A percentile compares a stretch with the other conserved stretches of the same genome.
Evolutionary conservation across 1,140 invertebrate species (phyloP).

Genomic region (Drosophila busckii): DNA sequence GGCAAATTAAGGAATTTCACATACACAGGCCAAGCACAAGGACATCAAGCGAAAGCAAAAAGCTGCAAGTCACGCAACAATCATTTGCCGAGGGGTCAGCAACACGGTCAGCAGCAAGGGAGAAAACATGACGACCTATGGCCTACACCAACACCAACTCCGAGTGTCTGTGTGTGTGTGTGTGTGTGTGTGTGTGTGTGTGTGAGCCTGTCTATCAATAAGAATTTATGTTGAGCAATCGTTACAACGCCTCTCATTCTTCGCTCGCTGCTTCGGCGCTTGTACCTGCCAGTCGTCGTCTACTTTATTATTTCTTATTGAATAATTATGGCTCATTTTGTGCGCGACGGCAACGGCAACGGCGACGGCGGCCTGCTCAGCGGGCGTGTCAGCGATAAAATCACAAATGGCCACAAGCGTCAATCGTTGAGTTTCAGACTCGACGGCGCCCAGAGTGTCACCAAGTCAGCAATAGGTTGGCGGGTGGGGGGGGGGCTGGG

Average conservation of each 20-base stretch:
- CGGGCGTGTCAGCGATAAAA: constrained; percentile 52
- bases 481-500: background rate
- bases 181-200: too few relatives aligned
- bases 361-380: constrained; percentile 16
- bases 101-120: background rate
- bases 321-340: constrained; percentile 76
- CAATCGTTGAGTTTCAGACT: constrained; percentile 24
- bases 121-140: background rate
- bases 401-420: constrained; percentile 33
- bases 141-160: constrained; percentile 1
- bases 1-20: constrained; percentile 75
- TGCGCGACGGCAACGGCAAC: constrained; percentile 32
- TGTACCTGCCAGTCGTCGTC: background rate
- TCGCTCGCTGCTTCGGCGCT: background rate
- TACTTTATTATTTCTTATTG: constrained; percentile 77
- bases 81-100: constrained; percentile 49
- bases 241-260: constrained; percentile 4
- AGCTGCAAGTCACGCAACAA: constrained; percentile 70
- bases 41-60: constrained; percentile 47
- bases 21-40: constrained; percentile 40
- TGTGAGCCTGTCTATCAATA: constrained; percentile 63
- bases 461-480: background rate
- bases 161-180: too few relatives aligned
- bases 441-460: too few relatives aligned
- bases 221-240: constrained; percentile 40